Conservation (phyloP, 2,797 vertebrate species). For the Pangasius larnaudii region DNA sequence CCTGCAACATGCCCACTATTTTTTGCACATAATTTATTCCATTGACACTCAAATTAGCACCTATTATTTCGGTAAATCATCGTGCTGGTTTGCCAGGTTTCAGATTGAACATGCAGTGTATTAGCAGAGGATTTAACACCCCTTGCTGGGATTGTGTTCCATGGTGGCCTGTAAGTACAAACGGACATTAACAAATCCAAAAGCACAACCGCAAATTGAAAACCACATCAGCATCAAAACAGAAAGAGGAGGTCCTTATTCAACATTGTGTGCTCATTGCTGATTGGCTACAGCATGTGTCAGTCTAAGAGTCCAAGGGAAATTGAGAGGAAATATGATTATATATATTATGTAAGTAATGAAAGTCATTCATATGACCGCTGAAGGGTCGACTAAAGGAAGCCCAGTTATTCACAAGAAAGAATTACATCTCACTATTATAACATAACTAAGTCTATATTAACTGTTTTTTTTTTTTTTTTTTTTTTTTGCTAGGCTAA, state of each 20-base stretch:
- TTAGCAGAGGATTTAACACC: neutral
- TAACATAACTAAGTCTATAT: too few relatives aligned
- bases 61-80: neutral
- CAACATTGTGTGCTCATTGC: neutral
- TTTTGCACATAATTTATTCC: neutral
- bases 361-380: too few relatives aligned
- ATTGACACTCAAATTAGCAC: neutral
- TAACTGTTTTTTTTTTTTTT: too few relatives aligned
- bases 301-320: neutral
- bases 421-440: too few relatives aligned
- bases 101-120: neutral
- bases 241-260: neutral
- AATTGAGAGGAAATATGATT: too few relatives aligned
- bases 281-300: neutral
- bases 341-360: too few relatives aligned
- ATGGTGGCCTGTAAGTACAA: neutral
- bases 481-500: too few relatives aligned
- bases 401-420: too few relatives aligned
- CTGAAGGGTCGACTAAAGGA: too few relatives aligned
- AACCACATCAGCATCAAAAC: neutral
- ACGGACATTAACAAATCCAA: neutral
- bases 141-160: neutral
- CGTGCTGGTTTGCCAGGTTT: neutral
- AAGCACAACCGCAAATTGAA: neutral
- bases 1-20: neutral